Base-by-base conservation (phyloP, 2,888 invertebrate genomes). In the Meloe dianella region DNA sequence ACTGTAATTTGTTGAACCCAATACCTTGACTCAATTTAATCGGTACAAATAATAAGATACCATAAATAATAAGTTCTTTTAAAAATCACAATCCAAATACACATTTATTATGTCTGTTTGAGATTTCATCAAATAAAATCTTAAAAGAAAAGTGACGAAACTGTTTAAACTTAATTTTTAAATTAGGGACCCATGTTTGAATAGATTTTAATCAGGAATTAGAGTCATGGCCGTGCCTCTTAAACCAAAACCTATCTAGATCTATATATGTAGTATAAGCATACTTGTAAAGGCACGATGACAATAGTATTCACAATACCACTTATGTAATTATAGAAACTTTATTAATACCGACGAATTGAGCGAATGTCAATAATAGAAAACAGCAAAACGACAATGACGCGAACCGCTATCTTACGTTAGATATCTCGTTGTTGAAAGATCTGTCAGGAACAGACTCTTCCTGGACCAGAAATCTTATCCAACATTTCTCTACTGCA, bases 1-100 rank as follows among this genome's bases (percentile, higher is more conserved):
- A 81, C 78, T 78, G 79, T 79, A 80, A 81, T 82, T 81, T 81
- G 80, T 80, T 81, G 81, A 80, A 80, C 81, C 78, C 79, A 77
- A 79, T 78, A 77, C 77, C 75, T 79, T 72, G 79, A 75, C 77
- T 79, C 74, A 78, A 78, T 78, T 78, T 79, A 79, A 79, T 77
- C 79, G 78, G 74, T 75, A 32, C 6, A 54, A 76, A 76, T 75
- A 77, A 79, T 78, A 78, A 80, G 47, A 47, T 24, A 12, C 54
- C 22, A 54, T 54, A 24, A 47, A 47, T 17, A 47, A 47, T 20
- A 41, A 41, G 47, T 10, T 35, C 10, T 47, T 1, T 41, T n/a
- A 2, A 20, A 10, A 20, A 47, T 54, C 22, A 47, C 7, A 47
- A 41, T 17, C 14, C 9, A 20, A 47, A 47, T 47, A 20, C 7